A percentile compares a stretch with the other conserved stretches of the same genome.
Evolutionary conservation across 2,888 invertebrate species (phyloP).

Genomic region (Ellobium chinense): DNA sequence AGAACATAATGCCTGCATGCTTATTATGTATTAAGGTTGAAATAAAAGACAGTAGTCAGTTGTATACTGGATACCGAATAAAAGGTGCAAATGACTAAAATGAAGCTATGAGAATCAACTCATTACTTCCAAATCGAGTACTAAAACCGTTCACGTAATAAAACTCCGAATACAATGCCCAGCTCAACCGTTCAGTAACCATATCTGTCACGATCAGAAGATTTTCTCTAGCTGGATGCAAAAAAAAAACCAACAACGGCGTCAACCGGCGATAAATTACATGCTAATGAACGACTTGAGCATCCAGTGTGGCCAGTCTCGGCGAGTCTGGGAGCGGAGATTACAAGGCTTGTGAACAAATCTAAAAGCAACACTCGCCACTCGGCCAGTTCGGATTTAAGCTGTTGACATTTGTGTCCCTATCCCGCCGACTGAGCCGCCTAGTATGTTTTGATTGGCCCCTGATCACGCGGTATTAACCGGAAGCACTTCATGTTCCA

Average conservation of each 20-base stretch:
- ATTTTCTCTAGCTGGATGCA: too few species aligned
- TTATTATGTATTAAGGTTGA: too few species aligned
- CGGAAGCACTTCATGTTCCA: constrained; percentile 47
- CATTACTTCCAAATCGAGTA: too few species aligned
- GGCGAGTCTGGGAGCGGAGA: constrained; percentile 43
- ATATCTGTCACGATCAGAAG: too few species aligned
- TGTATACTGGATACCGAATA: background rate
- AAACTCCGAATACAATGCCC: too few species aligned
- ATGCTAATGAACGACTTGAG: too few species aligned
- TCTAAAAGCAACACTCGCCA: constrained; percentile 43
- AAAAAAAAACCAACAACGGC: too few species aligned
- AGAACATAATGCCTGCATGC: too few species aligned
- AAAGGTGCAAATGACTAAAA: background rate
- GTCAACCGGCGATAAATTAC: too few species aligned
- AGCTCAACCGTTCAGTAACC: too few species aligned
- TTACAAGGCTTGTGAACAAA: constrained; percentile 37
- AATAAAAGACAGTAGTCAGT: background rate
- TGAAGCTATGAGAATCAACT: background rate
- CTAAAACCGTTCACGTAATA: too few species aligned
- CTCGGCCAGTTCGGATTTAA: constrained; percentile 15
- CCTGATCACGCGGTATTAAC: constrained; percentile 31
- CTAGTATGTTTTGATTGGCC: constrained; percentile 44
- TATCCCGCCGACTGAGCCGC: constrained; percentile 26
- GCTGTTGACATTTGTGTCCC: constrained; percentile 37
- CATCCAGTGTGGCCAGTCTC: background rate